Percentiles rank a stretch among this genome's conserved stretches.
These are phyloP conservation scores for Coccyzus lansbergi DNA, from an alignment of 2,797 vertebrate genomes.

Conservation along the genomic window DNA sequence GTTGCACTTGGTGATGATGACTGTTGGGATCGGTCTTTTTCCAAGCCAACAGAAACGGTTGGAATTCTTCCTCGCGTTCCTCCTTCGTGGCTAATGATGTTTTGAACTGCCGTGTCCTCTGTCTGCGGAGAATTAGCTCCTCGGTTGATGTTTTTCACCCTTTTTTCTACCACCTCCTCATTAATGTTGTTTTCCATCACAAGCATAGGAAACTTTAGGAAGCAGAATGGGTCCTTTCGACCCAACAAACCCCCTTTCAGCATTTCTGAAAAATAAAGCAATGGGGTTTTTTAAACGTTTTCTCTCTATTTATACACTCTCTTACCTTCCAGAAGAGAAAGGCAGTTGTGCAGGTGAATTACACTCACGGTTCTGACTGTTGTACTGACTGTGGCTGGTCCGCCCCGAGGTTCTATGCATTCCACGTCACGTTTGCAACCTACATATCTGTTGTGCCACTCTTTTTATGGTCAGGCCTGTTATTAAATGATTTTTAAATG, in stretches of 20 bases:
- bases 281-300: neutral
- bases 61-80: constrained; percentile 34
- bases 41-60: neutral
- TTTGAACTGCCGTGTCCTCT: neutral
- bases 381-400: neutral
- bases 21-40: neutral
- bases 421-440: constrained; percentile 42
- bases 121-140: neutral
- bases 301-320: constrained; percentile 39
- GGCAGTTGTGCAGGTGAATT: constrained; percentile 22
- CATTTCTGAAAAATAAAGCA: neutral
- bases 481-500: constrained; percentile 48
- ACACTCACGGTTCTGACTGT: constrained; percentile 10
- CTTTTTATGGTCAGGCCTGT: constrained; percentile 39
- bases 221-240: constrained; percentile 20
- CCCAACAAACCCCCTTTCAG: neutral
- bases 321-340: constrained; percentile 28
- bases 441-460: constrained; percentile 1
- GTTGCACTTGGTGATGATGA: neutral
- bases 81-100: neutral
- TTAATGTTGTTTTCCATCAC: neutral
- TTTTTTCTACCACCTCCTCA: constrained; percentile 11
- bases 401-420: constrained; percentile 37
- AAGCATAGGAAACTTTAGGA: constrained; percentile 20
- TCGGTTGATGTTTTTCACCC: neutral